phyloP scores from a whole-genome alignment of 2,888 invertebrate species.

The Mesorhabditis spiculigera region DNA sequence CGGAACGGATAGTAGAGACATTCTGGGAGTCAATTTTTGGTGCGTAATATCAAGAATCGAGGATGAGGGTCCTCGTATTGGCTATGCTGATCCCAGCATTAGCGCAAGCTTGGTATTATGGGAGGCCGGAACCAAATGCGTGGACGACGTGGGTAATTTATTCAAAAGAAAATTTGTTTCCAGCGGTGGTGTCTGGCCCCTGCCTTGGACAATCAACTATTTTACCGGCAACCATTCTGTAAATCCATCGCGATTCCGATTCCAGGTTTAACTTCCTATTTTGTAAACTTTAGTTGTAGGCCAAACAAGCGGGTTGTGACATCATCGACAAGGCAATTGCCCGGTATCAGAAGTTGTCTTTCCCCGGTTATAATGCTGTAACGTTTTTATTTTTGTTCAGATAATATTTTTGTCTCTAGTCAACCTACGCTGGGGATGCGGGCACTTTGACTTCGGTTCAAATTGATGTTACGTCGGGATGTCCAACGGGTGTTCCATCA shows the following conservation, averaged over 20 bases:
- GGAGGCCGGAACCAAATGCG: constrained; percentile 15
- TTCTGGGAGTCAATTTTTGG: no score
- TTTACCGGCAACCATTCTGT: constrained; percentile 10
- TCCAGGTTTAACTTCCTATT: neutral
- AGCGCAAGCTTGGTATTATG: constrained; percentile 15
- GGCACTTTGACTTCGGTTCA: constrained; percentile 12
- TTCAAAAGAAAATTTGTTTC: neutral
- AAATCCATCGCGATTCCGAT: constrained; percentile 11
- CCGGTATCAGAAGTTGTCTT: constrained; percentile 15
- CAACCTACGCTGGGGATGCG: constrained; percentile 8
- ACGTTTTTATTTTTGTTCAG: neutral
- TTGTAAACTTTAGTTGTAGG: neutral
- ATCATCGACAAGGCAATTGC: constrained; percentile 17
- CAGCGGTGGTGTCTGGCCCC: constrained; percentile 9
- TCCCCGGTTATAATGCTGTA: constrained; percentile 13
- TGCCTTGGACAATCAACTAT: constrained; percentile 16
- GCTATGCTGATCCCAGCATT: no score
- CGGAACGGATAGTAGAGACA: no score
- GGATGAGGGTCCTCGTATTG: no score
- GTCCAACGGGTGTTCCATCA: constrained; percentile 14
- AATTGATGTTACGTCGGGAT: constrained; percentile 11
- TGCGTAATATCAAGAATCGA: no score
- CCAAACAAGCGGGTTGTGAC: constrained; percentile 12
- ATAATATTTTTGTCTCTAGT: neutral
- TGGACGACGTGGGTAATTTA: constrained; percentile 10